Base-by-base conservation (phyloP, 2,888 invertebrate genomes). In the Drosophila longiperda region DNA sequence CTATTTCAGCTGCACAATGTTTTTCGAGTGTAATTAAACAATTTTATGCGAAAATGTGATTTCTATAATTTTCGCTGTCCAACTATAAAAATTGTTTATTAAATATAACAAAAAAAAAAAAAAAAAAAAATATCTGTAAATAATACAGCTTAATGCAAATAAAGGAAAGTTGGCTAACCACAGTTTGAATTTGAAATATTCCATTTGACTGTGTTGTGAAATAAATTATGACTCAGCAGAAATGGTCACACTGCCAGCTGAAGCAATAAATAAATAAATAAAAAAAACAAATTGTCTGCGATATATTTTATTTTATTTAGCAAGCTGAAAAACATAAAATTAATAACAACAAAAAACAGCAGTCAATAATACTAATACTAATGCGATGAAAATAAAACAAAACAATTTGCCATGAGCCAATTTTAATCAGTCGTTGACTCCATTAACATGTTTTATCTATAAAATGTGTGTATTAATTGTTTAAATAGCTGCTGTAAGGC, bases 401-500 rank as follows among this genome's bases (percentile, higher is more conserved):
- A 11, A 42, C 23, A 40, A 32, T 38, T 34, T 11, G 54, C 73
- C 80, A 50, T 77, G 66, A 59, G 33, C 67, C 63, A 55, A 45
- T 53, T 63, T 48, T 33, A 66, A 68, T 66, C 54, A 75, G 54
- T 66, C 69, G 49, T 57, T 75, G 63, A 69, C 65, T 70, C 9
- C 26, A 45, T 61, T 34, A 54, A 61, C 23, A 15, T 15, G 45
- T 45, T 45, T 20, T 45, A 45, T 23, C 45, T 15, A 45, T 17
- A 50, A 60, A 57, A 38, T 53, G 40, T 48, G 54, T 59, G 20
- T 23, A 55, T 70, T 79, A 70, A 20, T 64, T 73, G 69, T 79
- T 85, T 69, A 75, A 75, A 73, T 73, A 87, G 88, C 75, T 68
- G 65, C 34, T 61, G 60, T 42, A 64, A 61, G 7, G 69, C 48